These are phyloP conservation scores for Enteromius unitaeniatus DNA, from an alignment of 2,797 vertebrate genomes.

Conservation along the genomic window DNA sequence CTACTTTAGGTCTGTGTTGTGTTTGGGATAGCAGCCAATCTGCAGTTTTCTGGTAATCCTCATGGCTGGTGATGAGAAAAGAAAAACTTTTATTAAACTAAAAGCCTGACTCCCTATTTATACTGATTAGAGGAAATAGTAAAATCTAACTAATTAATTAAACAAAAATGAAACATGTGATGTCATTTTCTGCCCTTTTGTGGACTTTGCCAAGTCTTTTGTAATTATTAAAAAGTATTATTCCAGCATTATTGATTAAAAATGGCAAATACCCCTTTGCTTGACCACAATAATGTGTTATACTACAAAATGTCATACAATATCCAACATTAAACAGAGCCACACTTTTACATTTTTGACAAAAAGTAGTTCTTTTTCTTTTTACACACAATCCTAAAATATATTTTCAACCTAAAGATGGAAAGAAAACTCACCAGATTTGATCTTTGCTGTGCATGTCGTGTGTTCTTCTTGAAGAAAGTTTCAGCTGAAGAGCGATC, in stretches of 20 bases:
- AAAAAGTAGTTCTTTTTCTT: neutral
- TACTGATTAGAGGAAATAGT: neutral
- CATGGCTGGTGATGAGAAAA: conserved; percentile 69
- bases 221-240: neutral
- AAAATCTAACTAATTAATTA: neutral
- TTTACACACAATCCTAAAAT: neutral
- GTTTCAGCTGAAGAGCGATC: conserved; percentile 26
- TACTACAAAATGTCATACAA: neutral
- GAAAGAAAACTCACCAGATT: conserved; percentile 62
- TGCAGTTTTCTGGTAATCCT: conserved; percentile 80
- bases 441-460: conserved; percentile 67
- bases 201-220: neutral
- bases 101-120: neutral
- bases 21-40: conserved; percentile 82
- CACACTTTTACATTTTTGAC: neutral
- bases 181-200: neutral
- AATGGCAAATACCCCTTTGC: neutral
- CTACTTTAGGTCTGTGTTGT: conserved; percentile 80
- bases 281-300: neutral
- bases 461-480: neutral
- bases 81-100: neutral
- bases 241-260: neutral
- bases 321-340: neutral
- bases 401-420: neutral
- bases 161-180: neutral